Evolutionary conservation across 2,797 vertebrate genomes (phyloP), one percentile per base, ranked within the genome.

Genomic region (Distichodus sexfasciatus): DNA sequence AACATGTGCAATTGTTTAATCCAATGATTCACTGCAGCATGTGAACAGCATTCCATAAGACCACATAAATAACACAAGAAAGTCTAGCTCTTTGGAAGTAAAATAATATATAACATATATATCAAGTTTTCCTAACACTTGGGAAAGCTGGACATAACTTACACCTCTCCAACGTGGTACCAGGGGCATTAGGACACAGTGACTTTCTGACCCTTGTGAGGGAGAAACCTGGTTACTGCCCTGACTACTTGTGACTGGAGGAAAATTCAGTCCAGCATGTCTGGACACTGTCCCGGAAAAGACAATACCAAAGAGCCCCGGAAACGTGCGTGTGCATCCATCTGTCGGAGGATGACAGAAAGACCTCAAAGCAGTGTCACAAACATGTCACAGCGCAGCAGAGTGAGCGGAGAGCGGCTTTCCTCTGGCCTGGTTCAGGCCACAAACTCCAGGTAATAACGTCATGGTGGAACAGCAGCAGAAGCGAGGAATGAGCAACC

Each of bases 401-500:
- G 68, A 23, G 62, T 50, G 61, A 70, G 64, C 63, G 26, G 28
- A 59, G 55, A 74, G 31, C 35, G 19, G 26, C 28, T 35, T 26
- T 70, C 66, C 17, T 3, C 23, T 46, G 60, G 44, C 28, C 43
- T 63, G 59, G 53, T 47, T 57, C 55, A 51, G 36, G 51, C 14
- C 15, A 65, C 47, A n/a, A n/a, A 23, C 6, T 26, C 47, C 23
- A 38, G 53, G 66, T 76, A 75, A 77, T 62, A 69, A 76, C 31
- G 54, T 70, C 44, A 48, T 61, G 31, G 50, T 28, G 47, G 68
- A 65, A 69, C 46, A 71, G 64, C 21, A 21, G 51, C 76, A 76
- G 57, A 15, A 23, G 62, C 75, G 71, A 36, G 28, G 66, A 78
- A 55, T 33, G 69, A 77, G 77, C 31, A 69, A 44, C 74, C 75